Base-by-base conservation (phyloP, 2,888 invertebrate genomes). In the Scotopteryx bipunctaria region DNA sequence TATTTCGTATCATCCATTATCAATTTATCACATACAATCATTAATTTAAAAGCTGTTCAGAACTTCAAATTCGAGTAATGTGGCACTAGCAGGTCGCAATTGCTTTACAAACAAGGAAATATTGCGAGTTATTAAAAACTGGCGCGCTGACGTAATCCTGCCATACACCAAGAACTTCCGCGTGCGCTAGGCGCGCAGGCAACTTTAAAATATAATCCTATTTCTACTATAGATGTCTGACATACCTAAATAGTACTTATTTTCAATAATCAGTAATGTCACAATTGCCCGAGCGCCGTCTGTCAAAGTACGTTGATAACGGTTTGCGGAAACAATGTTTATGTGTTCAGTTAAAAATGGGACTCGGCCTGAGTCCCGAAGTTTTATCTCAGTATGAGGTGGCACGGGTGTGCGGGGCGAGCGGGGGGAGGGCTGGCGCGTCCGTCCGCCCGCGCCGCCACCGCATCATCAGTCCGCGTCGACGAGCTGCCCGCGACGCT, bases 391-490 rank as follows among this genome's bases (percentile, higher is more conserved):
- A 74, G 78, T 80, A 76, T 76, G 78, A 75, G 77, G 77, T 75
- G 78, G 78, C 65, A 67, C 73, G 76, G 67, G 65, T 67, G 63
- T 66, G 61, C 57, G 63, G 59, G 51, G 59, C 57, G 63, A 50
- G 75, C 71, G 72, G 74, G 72, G 70, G 68, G 66, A 71, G 66
- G 60, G 73, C 67, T 77, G 77, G 78, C 77, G 79, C 86, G 86
- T 82, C 83, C 87, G 79, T 83, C 86, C 89, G 83, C 89, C 83
- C 83, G 83, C 79, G 80, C 83, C 78, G 73, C 81, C 86, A 75
- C 84, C 83, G 83, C 85, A 82, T 82, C 81, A 78, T 82, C 89
- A 90, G 90, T 90, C 79, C 88, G 86, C 86, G 84, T 82, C 81
- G 83, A 79, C 87, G 82, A 89, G 89, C 80, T 79, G 82, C 78